Evolutionary conservation across 2,797 vertebrate species (phyloP), one percentile per base, ranked within the genome.

Genomic region (Schizopygopsis pylzovi): DNA sequence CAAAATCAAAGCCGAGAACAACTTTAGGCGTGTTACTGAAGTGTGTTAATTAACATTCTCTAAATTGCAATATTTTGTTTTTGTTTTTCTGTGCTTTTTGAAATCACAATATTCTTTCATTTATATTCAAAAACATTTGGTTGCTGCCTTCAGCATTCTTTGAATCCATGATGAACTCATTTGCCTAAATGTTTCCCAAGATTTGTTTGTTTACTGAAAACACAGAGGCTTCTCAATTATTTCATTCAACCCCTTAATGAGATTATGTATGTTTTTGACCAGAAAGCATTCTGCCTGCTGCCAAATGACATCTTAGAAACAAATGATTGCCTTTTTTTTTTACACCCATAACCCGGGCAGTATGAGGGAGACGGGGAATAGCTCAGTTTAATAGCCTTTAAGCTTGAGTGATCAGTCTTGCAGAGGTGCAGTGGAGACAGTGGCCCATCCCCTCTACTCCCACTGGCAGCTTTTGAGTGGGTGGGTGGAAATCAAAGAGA

Each of bases 401-500:
- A 81, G 78, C 79, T 71, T 61, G 59, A 83, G 86, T 79, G 77
- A 89, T 86, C 77, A 47, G 77, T 89, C 84, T 86, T 86, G 68
- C 41, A 68, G 59, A 84, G 85, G 68, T 67, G 37, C 63, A 18
- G 54, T 43, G 33, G 59, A 87, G 81, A 75, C 45, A 85, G 79
- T 78, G 84, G 67, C 83, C 56, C 47, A 49, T 86, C 76, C 33
- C 79, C 79, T 88, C 65, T 79, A 82, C 82, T 84, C 83, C 82
- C 68, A 47, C 80, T 41, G 86, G 85, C 79, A 86, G 73, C 75
- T 87, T 83, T 79, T 82, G 73, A 90, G 88, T 82, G 65, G 81
- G 79, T 82, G 81, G 86, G 68, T 80, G 81, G 86, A 89, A 90
- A 89, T 88, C 86, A 90, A 91, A 89, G 73, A 88, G 83, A 85